Base-by-base conservation (phyloP, 2,113 vertebrate genomes). In the Microcebus ravelobensis region DNA sequence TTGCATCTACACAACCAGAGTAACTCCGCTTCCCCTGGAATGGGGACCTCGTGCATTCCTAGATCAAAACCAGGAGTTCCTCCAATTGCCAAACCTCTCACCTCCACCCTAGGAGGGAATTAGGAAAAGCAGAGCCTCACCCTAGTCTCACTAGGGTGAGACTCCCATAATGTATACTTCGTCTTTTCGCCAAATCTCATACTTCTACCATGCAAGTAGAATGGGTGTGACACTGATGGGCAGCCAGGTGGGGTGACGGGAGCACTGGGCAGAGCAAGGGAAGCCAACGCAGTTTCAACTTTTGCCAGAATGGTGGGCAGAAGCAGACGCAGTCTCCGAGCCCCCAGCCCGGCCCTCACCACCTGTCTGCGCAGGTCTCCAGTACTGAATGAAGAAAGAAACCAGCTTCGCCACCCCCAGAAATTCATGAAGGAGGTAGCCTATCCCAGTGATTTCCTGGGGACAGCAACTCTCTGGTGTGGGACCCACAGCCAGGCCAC, bases 401-500 rank as follows among this genome's bases (percentile, higher is more conserved):
- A 81, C 29, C 55, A 55, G 80, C 23, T 57, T 6, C 29, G 36
- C 34, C 61, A 25, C 55, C 81, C 77, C 73, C n/a, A 79, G 61
- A 74, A 79, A 81, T 36, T 59, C 83, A 48, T 1, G 50, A 42
- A 42, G 50, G 63, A 61, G 67, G 45, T 1, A 2, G 73, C 55
- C 67, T 57, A 25, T 48, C 90, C 50, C 80, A 10, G 48, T 8
- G 80, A 42, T 89, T 92, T 61, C 55, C 87, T 57, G 34, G 70
- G 61, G 94, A 87, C 87, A 70, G 57, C 67, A 1, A 29, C 23
- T 81, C 96, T 88, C 71, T 3, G 4, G 89, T 82, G 45, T 71
- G 39, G 71, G 96, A 88, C 87, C 96, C 96, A 98, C 97, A 98
- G 97, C 97, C 95, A 92, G 83, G 82, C 95, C 91, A 87, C 96